phyloP scores from a whole-genome alignment of 2,113 vertebrate species.

The Tyrannus savana region DNA sequence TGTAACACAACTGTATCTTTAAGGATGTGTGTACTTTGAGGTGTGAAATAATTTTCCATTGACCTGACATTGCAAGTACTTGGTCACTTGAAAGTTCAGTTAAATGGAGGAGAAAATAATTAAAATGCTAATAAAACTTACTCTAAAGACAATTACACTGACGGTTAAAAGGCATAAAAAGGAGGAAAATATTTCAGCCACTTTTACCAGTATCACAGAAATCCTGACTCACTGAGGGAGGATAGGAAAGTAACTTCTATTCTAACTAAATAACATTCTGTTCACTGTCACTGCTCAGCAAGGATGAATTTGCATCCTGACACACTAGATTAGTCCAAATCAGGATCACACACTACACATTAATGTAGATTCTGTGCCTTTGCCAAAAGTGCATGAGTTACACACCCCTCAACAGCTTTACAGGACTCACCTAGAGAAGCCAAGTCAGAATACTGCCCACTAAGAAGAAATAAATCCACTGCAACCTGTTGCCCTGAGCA shows the following conservation, averaged over 20 bases:
- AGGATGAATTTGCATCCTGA: background rate
- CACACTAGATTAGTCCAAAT: background rate
- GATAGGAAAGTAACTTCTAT: background rate
- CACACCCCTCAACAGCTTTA: background rate
- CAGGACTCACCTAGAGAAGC: slow-evolving; percentile 86
- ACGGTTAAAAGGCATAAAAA: background rate
- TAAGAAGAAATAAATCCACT: slow-evolving; percentile 95
- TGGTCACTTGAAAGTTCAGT: background rate
- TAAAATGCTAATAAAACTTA: background rate
- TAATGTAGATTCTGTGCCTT: background rate
- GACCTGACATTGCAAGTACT: background rate
- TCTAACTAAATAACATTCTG: background rate
- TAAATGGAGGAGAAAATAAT: background rate
- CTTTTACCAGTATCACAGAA: background rate
- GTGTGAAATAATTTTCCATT: background rate
- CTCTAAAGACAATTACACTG: background rate
- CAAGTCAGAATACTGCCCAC: slow-evolving; percentile 92
- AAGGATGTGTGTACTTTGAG: background rate
- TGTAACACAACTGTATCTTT: background rate
- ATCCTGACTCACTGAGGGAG: background rate
- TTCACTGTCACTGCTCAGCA: background rate
- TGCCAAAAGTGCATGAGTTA: background rate
- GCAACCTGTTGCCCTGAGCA: slow-evolving; percentile 97
- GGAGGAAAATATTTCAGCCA: background rate
- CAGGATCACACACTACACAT: background rate